These are phyloP conservation scores for Sphenodon punctatus DNA, from an alignment of 2,797 vertebrate species.

Conservation along the genomic window DNA sequence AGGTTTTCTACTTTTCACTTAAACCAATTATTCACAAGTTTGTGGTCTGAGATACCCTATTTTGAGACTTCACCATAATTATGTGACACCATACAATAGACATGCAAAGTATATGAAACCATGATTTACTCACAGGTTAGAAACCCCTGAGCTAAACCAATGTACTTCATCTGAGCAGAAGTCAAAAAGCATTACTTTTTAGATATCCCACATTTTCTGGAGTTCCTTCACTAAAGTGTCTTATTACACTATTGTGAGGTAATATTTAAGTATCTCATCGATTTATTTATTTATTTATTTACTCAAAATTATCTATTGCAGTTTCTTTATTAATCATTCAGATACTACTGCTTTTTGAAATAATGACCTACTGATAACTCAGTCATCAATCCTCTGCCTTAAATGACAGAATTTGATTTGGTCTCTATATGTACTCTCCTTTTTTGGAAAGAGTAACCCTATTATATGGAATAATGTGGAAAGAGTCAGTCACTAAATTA, in stretches of 20 bases:
- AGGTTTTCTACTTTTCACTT: background rate
- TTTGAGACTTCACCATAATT: too few species aligned
- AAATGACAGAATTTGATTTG: slow-evolving; percentile 73
- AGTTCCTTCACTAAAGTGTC: slow-evolving; percentile 53
- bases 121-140: too few species aligned
- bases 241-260: slow-evolving; percentile 68
- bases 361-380: slow-evolving; percentile 70
- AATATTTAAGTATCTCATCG: slow-evolving; percentile 71
- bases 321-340: slow-evolving; percentile 72
- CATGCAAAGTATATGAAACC: too few species aligned
- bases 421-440: slow-evolving; percentile 68
- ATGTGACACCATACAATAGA: too few species aligned
- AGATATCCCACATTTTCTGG: slow-evolving; percentile 51
- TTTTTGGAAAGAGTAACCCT: slow-evolving; percentile 74
- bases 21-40: too few species aligned
- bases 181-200: too few species aligned
- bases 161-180: too few species aligned
- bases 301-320: slow-evolving; percentile 74
- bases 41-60: too few species aligned
- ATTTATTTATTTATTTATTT: too few species aligned
- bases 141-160: too few species aligned
- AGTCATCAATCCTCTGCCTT: slow-evolving; percentile 68
- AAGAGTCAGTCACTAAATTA: slow-evolving; percentile 78
- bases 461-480: slow-evolving; percentile 82
- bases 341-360: slow-evolving; percentile 71